Evolutionary conservation across 1,140 invertebrate genomes (phyloP).

Genomic region (Trichonephila clavipes): DNA sequence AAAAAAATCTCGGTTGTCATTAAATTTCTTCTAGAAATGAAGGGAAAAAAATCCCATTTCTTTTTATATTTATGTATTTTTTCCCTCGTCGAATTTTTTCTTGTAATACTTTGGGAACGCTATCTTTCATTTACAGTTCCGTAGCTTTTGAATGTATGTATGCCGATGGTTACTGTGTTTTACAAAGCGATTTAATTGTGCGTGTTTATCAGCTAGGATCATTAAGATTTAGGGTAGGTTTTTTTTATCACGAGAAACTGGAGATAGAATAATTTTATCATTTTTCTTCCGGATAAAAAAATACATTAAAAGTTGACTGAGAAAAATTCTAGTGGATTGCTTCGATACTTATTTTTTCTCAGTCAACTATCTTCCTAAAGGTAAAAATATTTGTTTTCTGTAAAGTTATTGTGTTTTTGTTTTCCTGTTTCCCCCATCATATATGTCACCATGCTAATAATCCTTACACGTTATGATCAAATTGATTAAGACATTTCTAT

Average conservation of each 20-base stretch:
- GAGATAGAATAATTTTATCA: background rate
- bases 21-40: background rate
- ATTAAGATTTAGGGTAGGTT: background rate
- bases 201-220: background rate
- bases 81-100: background rate
- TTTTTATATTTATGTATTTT: background rate
- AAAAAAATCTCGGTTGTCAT: background rate
- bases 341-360: too few species aligned
- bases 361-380: too few species aligned
- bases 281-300: background rate
- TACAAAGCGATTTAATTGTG: background rate
- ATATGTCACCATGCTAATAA: too few species aligned
- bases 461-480: too few species aligned
- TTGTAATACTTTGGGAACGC: background rate
- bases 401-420: too few species aligned
- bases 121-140: constrained; percentile 5
- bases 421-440: too few species aligned
- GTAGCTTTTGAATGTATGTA: background rate
- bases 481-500: too few species aligned
- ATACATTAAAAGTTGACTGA: too few species aligned
- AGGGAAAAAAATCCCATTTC: background rate
- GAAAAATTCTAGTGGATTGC: too few species aligned
- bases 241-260: background rate
- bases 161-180: background rate
- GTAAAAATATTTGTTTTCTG: too few species aligned